A percentile compares a stretch with the other conserved stretches of the same genome.
phyloP scores from a whole-genome alignment of 2,888 invertebrate genomes.

The Caradrina clavipalpis region DNA sequence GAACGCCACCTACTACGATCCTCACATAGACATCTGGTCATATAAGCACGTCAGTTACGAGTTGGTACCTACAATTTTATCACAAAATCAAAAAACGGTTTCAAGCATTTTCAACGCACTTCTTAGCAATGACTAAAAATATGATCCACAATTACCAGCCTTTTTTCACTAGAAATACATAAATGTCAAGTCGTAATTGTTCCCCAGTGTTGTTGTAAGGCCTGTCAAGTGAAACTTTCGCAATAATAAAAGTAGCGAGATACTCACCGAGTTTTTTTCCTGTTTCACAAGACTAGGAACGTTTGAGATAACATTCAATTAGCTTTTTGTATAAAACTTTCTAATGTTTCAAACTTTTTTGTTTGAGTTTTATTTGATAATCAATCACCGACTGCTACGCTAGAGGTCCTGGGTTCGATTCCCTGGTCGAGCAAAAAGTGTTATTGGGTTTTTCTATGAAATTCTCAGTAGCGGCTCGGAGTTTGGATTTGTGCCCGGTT shows the following conservation, averaged over 20 bases:
- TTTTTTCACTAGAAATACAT: constrained; percentile 64
- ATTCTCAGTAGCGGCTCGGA: no score
- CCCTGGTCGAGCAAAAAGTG: no score
- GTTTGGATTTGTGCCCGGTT: no score
- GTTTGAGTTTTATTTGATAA: constrained; percentile 31
- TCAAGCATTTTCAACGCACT: neutral
- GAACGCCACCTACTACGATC: no score
- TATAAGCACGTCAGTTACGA: no score
- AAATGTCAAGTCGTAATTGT: constrained; percentile 74
- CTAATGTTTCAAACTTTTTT: constrained; percentile 52
- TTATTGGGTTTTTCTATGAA: no score
- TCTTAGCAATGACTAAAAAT: constrained; percentile 1
- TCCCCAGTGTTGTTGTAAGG: constrained; percentile 66
- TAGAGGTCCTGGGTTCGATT: no score
- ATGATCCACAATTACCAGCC: constrained; percentile 2
- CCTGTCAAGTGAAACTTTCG: constrained; percentile 78
- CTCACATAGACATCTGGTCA: no score
- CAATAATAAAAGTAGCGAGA: constrained; percentile 80
- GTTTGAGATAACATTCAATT: constrained; percentile 82
- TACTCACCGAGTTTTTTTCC: constrained; percentile 73
- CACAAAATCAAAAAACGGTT: neutral
- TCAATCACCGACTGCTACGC: constrained; percentile 57
- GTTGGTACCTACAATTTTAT: no score
- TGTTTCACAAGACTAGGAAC: constrained; percentile 71
- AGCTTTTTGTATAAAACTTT: constrained; percentile 72